phyloP scores from a whole-genome alignment of 2,113 vertebrate genomes.

The Marmota flaviventris region DNA sequence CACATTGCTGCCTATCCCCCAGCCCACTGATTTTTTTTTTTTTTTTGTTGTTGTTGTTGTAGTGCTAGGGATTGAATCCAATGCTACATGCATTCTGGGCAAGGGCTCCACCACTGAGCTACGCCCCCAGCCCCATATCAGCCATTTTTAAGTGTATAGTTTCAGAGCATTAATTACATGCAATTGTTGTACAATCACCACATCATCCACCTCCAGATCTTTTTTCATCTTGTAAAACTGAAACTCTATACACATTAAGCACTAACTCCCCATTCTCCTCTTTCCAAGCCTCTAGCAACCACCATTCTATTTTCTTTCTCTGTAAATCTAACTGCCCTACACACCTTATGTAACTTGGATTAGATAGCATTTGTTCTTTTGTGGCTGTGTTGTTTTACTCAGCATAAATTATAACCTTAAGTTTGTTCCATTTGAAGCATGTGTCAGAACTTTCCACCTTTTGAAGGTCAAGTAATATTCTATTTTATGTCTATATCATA shows the following conservation, averaged over 20 bases:
- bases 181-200: neutral
- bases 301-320: neutral
- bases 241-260: neutral
- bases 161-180: neutral
- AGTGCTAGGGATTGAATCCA: neutral
- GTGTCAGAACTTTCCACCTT: neutral
- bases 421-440: neutral
- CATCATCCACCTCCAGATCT: neutral
- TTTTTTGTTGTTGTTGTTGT: too few relatives aligned
- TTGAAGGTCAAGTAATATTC: neutral
- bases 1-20: too few relatives aligned
- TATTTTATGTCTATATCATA: neutral
- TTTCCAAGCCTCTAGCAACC: neutral
- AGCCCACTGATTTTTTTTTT: too few relatives aligned
- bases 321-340: neutral
- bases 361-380: neutral
- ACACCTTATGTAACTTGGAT: neutral
- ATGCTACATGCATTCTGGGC: neutral
- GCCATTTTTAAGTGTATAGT: neutral
- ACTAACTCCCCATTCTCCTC: neutral
- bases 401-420: neutral
- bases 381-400: neutral
- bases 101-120: neutral
- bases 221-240: neutral
- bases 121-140: neutral